Percentiles rank a stretch among this genome's conserved stretches.
These are phyloP conservation scores for Protonemura montana DNA, from an alignment of 2,888 invertebrate genomes.

Conservation along the genomic window DNA sequence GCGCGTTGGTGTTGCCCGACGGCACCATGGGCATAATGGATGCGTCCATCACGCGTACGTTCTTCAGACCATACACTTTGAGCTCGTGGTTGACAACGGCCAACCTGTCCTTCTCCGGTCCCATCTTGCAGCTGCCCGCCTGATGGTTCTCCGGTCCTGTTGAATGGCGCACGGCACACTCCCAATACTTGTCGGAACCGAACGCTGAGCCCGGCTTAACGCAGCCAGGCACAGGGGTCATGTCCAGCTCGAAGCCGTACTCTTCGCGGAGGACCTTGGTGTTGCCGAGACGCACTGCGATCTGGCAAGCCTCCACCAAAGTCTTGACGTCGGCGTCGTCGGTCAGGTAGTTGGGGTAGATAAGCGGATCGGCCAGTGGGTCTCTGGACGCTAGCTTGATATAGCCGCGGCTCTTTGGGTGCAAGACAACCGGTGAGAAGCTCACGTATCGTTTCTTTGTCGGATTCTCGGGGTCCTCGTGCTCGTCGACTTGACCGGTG, in stretches of 20 bases:
- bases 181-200: conserved; percentile 76
- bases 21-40: conserved; percentile 68
- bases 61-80: conserved; percentile 68
- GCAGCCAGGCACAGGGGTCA: conserved; percentile 63
- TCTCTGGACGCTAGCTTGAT: conserved; percentile 70
- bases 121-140: conserved; percentile 85
- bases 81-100: conserved; percentile 78
- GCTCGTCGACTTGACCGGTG: conserved; percentile 62
- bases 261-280: conserved; percentile 63
- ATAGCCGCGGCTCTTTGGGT: conserved; percentile 72
- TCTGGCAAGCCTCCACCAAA: conserved; percentile 69
- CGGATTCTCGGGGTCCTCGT: conserved; percentile 56
- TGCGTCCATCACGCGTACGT: conserved; percentile 64
- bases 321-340: conserved; percentile 71
- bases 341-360: conserved; percentile 79
- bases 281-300: conserved; percentile 67
- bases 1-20: conserved; percentile 66
- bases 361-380: conserved; percentile 74
- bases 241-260: conserved; percentile 65
- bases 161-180: conserved; percentile 72
- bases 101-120: conserved; percentile 71
- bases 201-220: conserved; percentile 57
- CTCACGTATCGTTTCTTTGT: conserved; percentile 52
- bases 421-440: conserved; percentile 69
- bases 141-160: conserved; percentile 86